Evolutionary conservation across 2,888 invertebrate species (phyloP).

Genomic region (Himalopsyche japonica): DNA sequence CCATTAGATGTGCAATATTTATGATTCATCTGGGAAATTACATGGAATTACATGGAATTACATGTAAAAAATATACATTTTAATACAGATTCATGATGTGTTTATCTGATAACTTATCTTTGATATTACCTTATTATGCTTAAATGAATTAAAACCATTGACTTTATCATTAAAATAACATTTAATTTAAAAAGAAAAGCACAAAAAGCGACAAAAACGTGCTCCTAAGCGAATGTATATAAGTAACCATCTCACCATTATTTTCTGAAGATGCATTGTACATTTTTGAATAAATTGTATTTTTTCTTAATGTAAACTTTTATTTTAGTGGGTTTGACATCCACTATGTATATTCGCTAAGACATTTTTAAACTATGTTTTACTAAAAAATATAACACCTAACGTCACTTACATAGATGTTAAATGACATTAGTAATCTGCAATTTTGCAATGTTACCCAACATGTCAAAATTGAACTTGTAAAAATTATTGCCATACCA

Average conservation of each 20-base stretch:
- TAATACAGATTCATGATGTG: neutral
- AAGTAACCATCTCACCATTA: constrained; percentile 25
- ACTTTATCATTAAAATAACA: neutral
- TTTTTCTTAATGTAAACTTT: constrained; percentile 8
- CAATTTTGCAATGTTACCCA: neutral
- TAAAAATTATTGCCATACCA: neutral
- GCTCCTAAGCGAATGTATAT: neutral
- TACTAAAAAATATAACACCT: constrained; percentile 7
- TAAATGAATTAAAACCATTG: neutral
- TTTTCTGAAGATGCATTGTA: constrained; percentile 35
- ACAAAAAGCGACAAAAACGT: neutral
- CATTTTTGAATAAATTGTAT: constrained; percentile 24
- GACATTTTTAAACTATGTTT: constrained; percentile 29
- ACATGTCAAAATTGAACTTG: neutral
- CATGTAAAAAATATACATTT: neutral
- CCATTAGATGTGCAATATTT: neutral
- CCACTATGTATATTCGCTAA: constrained; percentile 31
- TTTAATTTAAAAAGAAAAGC: neutral
- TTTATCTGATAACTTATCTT: neutral
- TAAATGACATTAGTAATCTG: neutral
- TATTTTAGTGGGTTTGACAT: constrained; percentile 27
- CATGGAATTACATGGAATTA: neutral
- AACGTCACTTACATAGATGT: constrained; percentile 11
- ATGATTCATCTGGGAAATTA: neutral
- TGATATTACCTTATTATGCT: neutral